A percentile compares a stretch with the other conserved stretches of the same genome.
These are phyloP conservation scores for Anhinga anhinga DNA, from an alignment of 2,113 vertebrate species.

Conservation along the genomic window DNA sequence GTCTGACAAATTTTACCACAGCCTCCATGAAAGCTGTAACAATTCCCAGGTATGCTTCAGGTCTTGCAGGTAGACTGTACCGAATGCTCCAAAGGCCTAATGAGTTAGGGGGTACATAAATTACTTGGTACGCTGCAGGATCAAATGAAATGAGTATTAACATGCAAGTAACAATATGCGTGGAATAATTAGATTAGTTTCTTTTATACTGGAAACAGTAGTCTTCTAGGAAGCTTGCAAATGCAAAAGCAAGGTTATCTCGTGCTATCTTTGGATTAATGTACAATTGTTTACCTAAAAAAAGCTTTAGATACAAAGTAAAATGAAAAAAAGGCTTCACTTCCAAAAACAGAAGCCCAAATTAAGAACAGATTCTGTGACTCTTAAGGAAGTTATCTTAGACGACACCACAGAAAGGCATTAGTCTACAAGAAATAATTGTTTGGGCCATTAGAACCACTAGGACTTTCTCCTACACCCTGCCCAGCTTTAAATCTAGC, in stretches of 20 bases:
- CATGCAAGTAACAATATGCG: background rate
- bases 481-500: slow-evolving; percentile 31
- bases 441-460: slow-evolving; percentile 32
- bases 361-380: background rate
- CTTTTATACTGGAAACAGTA: background rate
- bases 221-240: background rate
- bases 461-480: background rate
- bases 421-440: slow-evolving; percentile 58
- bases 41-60: background rate
- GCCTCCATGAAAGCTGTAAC: background rate
- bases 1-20: background rate
- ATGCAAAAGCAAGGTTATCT: background rate
- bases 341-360: background rate
- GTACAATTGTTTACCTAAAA: background rate
- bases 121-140: background rate
- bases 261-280: background rate
- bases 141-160: background rate
- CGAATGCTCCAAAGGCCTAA: background rate
- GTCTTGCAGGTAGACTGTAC: background rate
- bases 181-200: background rate
- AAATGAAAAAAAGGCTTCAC: background rate
- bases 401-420: background rate
- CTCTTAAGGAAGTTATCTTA: background rate
- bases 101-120: background rate
- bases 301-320: background rate